Conservation (phyloP, 2,113 vertebrate species). For the Panurus biarmicus region DNA sequence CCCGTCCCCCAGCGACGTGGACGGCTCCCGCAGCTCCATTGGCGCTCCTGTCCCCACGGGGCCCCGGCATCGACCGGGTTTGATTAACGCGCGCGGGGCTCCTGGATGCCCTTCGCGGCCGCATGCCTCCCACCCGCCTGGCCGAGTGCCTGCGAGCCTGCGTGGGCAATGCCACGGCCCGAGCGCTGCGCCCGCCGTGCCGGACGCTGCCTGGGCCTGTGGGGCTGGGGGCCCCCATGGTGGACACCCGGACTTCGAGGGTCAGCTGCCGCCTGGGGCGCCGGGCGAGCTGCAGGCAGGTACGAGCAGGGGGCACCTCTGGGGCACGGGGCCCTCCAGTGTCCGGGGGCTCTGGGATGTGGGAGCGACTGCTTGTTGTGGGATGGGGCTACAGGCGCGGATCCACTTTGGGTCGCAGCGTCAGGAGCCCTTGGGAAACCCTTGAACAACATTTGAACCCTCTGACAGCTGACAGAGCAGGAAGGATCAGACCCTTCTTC, state of each 20-base stretch:
- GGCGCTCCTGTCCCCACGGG: slow-evolving; percentile 9
- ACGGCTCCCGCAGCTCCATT: not conserved
- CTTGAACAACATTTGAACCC: no score
- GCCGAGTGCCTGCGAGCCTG: not conserved
- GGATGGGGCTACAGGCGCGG: not conserved
- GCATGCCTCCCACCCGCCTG: not conserved
- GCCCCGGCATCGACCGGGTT: slow-evolving; percentile 32
- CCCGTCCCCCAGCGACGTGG: not conserved
- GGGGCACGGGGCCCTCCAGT: rapidly evolving
- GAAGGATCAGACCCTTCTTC: not conserved
- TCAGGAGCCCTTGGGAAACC: not conserved
- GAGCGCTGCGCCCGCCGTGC: not conserved
- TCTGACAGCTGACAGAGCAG: not conserved
- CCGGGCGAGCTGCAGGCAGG: slow-evolving; percentile 40
- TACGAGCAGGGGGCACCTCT: not conserved
- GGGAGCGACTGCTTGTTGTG: rapidly evolving
- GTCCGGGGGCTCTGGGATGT: not conserved
- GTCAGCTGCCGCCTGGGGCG: slow-evolving; percentile 14
- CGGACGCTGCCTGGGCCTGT: not conserved
- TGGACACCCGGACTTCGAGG: not conserved
- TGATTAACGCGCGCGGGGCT: slow-evolving; percentile 40
- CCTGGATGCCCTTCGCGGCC: slow-evolving; percentile 42
- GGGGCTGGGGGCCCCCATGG: not conserved
- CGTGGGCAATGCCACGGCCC: not conserved
- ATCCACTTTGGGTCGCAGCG: rapidly evolving